Evolutionary conservation across 35 echinoderm and acorn worm species (phyloP), one percentile per base, ranked within the genome.

Genomic region (Amphiura filiformis): DNA sequence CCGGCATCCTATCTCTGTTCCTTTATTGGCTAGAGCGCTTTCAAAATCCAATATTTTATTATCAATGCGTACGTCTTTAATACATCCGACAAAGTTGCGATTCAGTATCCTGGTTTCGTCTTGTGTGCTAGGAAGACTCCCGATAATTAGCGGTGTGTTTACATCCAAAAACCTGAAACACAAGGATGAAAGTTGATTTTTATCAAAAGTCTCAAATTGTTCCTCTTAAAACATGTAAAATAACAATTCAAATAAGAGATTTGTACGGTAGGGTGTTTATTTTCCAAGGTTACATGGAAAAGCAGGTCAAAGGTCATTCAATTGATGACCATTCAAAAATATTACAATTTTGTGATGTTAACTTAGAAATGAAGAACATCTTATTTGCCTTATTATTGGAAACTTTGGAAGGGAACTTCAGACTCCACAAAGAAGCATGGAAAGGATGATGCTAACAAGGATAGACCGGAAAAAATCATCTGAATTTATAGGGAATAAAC

Each of bases 101-200:
- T 89, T 92, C 52, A 96, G 52, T 47, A 96, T 92, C 61, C 94
- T 75, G n/a, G 90, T 88, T 36, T 96, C 94, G 18, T 91, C 88
- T 35, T 96, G 86, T 76, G 82, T 77, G 34, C 79, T 39, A 17
- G 94, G 94, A 32, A 96, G 78, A 76, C 90, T 96, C 0, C 94
- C 94, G 9, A 96, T 57, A 35, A 96, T 75, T 20, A 96, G 83
- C 5, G 94, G 94, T 30, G 94, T 92, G 57, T 96, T 96, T 36
- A 96, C 94, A 78, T 96, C 94, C 1, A 96, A 76, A 76, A 95
- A 96, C 94, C 94, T 96, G 78, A 4, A 56, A 22, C 28, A 56
- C 33, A 39, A 39, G 33, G n/a, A n/a, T n/a, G n/a, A n/a, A n/a
- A n/a, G n/a, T n/a, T n/a, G n/a, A n/a, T n/a, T n/a, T 33, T 40